Percentiles rank a stretch among this genome's conserved stretches.
Evolutionary conservation across 2,888 invertebrate species (phyloP).

Genomic region (Phyto melanocephala): DNA sequence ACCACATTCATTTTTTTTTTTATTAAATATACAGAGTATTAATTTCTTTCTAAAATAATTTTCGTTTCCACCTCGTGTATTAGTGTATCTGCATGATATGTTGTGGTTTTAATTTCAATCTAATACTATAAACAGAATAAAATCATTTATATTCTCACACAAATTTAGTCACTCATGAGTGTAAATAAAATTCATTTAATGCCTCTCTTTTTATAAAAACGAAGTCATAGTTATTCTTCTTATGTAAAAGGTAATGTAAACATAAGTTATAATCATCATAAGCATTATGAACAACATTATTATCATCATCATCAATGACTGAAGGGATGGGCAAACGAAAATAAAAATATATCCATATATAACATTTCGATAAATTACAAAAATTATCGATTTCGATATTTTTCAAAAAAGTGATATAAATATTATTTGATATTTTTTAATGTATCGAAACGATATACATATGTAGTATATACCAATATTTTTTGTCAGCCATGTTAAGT

Average conservation of each 20-base stretch:
- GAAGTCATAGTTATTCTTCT: neutral
- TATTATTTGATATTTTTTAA: too few species aligned
- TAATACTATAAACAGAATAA: slow-evolving; percentile 9
- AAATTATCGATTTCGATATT: too few species aligned
- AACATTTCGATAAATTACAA: too few species aligned
- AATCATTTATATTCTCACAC: slow-evolving; percentile 10
- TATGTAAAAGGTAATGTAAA: slow-evolving; percentile 42
- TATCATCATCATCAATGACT: neutral
- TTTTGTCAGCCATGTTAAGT: too few species aligned
- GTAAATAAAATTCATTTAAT: neutral
- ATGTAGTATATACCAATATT: too few species aligned
- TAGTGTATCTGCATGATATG: neutral
- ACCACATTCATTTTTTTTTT: too few species aligned
- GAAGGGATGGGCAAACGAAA: too few species aligned
- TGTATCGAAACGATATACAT: too few species aligned
- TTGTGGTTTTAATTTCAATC: neutral
- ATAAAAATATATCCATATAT: too few species aligned
- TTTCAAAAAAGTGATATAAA: too few species aligned
- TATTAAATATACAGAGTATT: neutral
- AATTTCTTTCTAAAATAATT: neutral
- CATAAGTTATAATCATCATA: slow-evolving; percentile 23
- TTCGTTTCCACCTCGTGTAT: neutral
- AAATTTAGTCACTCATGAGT: neutral
- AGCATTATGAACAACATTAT: neutral
- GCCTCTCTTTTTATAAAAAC: neutral